These are phyloP conservation scores for Nemurella pictetii DNA, from an alignment of 2,888 invertebrate genomes.

Conservation along the genomic window DNA sequence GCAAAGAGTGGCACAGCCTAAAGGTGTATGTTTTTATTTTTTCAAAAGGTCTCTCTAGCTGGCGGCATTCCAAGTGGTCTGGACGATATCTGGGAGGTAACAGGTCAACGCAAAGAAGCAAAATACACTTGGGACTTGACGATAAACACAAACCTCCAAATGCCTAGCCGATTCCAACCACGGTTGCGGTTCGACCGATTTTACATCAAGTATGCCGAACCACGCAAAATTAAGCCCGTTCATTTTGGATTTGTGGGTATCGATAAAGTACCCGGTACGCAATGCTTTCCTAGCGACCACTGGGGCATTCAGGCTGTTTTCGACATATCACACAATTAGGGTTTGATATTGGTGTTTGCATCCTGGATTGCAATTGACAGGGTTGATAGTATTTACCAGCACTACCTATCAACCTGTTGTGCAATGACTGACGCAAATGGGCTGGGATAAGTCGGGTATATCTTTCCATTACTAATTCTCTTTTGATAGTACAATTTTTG, in stretches of 20 bases:
- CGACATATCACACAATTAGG: slow-evolving; percentile 39
- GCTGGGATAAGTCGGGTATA: too few species aligned
- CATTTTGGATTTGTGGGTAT: slow-evolving; percentile 59
- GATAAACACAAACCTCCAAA: slow-evolving; percentile 59
- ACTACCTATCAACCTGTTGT: too few species aligned
- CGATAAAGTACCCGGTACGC: slow-evolving; percentile 54
- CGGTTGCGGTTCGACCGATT: slow-evolving; percentile 59
- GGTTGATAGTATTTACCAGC: too few species aligned
- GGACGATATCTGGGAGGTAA: slow-evolving; percentile 58
- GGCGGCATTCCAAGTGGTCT: slow-evolving; percentile 53
- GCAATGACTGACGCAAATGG: too few species aligned
- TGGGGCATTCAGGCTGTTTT: slow-evolving; percentile 56
- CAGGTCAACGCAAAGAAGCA: slow-evolving; percentile 56
- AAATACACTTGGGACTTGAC: slow-evolving; percentile 61
- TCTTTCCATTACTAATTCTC: too few species aligned
- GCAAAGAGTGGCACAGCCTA: too few species aligned
- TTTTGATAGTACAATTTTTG: too few species aligned
- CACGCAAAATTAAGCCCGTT: slow-evolving; percentile 49
- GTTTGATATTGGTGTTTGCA: background rate
- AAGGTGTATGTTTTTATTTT: slow-evolving; percentile 20
- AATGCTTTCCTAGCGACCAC: slow-evolving; percentile 60
- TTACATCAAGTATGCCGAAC: slow-evolving; percentile 50
- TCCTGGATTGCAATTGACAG: background rate
- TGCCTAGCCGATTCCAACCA: slow-evolving; percentile 50
- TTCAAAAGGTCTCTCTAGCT: slow-evolving; percentile 48